Evolutionary conservation across 1,140 invertebrate species (phyloP).

Genomic region (Trachymyrmex septentrionalis): DNA sequence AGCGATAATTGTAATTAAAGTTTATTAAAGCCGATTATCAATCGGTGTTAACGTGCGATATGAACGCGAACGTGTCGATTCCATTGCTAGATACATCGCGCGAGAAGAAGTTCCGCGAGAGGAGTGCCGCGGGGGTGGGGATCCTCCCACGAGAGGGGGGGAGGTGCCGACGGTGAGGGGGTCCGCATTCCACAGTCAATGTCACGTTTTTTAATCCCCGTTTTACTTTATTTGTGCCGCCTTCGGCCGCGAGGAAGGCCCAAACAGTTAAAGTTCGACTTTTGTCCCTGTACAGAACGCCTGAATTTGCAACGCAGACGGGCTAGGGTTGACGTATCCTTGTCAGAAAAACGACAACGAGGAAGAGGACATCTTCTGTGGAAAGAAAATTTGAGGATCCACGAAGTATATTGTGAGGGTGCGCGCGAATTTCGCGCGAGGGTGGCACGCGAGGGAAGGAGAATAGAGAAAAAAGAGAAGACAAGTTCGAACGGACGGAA

Average conservation of each 20-base stretch:
- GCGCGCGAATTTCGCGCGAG: neutral
- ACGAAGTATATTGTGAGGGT: neutral
- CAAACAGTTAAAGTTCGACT: slow-evolving; percentile 77
- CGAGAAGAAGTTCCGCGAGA: slow-evolving; percentile 48
- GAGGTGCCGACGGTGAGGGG: slow-evolving; percentile 81
- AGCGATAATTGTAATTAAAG: neutral
- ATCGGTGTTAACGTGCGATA: neutral
- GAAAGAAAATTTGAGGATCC: neutral
- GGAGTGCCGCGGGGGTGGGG: slow-evolving; percentile 71
- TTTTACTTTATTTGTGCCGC: slow-evolving; percentile 84
- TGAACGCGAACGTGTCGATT: slow-evolving; percentile 37
- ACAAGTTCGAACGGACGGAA: slow-evolving; percentile 18
- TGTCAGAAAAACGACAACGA: slow-evolving; percentile 9
- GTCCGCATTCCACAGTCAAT: slow-evolving; percentile 87
- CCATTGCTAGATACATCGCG: slow-evolving; percentile 38
- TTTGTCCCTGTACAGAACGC: slow-evolving; percentile 65
- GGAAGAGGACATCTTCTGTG: neutral
- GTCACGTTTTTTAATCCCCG: slow-evolving; percentile 86
- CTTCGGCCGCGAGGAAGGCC: slow-evolving; percentile 72
- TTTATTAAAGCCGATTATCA: slow-evolving; percentile 22
- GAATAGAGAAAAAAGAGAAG: neutral
- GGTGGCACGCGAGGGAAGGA: slow-evolving; percentile 10
- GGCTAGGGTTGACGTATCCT: slow-evolving; percentile 17
- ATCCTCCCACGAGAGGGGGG: slow-evolving; percentile 67
- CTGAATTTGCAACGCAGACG: slow-evolving; percentile 42